Conservation (phyloP, 2,888 invertebrate species). For the Thymelicus acteon region DNA sequence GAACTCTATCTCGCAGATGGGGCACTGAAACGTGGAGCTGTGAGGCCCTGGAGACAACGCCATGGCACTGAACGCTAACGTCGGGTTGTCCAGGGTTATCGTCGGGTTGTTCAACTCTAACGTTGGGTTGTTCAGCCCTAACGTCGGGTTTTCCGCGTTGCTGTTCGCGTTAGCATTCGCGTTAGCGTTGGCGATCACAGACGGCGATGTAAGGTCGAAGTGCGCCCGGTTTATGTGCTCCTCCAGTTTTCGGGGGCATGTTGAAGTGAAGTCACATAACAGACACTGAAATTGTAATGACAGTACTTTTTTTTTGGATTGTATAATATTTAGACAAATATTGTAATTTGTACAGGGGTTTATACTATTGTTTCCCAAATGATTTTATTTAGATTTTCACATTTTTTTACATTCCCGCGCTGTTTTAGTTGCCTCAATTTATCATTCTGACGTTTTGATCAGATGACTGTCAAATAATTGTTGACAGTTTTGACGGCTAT, state of each 20-base stretch:
- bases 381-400: not conserved
- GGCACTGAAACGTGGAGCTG: slow-evolving; percentile 87
- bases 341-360: too few relatives aligned
- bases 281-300: slow-evolving; percentile 85
- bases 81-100: slow-evolving; percentile 59
- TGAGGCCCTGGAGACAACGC: slow-evolving; percentile 77
- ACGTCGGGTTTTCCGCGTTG: slow-evolving; percentile 61
- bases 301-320: not conserved
- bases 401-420: slow-evolving; percentile 27
- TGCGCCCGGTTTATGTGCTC: slow-evolving; percentile 94
- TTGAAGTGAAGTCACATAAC: slow-evolving; percentile 90
- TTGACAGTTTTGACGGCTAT: not conserved
- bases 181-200: slow-evolving; percentile 77
- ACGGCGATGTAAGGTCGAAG: slow-evolving; percentile 92
- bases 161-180: slow-evolving; percentile 69
- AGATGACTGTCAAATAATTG: slow-evolving; percentile 10
- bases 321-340: not conserved
- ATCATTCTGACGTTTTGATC: not conserved
- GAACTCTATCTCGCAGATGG: slow-evolving; percentile 90
- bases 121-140: slow-evolving; percentile 65
- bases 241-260: slow-evolving; percentile 89
- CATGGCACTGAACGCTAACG: slow-evolving; percentile 67
- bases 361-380: too few relatives aligned
- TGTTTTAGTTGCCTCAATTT: not conserved
- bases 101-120: slow-evolving; percentile 65